A percentile compares a stretch with the other conserved stretches of the same genome.
Evolutionary conservation across 2,797 vertebrate species (phyloP).

Genomic region (Rhinella marina): DNA sequence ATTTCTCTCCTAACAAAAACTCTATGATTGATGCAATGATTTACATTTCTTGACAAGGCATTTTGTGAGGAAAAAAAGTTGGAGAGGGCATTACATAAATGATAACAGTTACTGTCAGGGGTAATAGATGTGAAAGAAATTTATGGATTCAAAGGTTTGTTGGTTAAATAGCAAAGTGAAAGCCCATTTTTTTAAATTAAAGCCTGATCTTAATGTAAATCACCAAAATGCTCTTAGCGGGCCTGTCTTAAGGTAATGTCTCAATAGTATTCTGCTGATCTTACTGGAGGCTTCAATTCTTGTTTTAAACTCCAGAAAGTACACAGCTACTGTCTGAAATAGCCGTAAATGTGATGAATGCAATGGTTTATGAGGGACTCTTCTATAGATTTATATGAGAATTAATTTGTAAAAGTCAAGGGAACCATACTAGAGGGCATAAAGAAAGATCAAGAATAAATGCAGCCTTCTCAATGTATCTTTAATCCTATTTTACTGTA

Average conservation of each 20-base stretch:
- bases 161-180: constrained; percentile 60
- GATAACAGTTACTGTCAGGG: constrained; percentile 61
- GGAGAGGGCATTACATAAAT: constrained; percentile 60
- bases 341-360: constrained; percentile 57
- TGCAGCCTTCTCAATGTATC: constrained; percentile 4
- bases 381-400: constrained; percentile 51
- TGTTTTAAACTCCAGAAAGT: constrained; percentile 39
- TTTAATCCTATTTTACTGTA: constrained; percentile 35
- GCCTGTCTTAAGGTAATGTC: constrained; percentile 41
- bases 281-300: constrained; percentile 29
- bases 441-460: constrained; percentile 28
- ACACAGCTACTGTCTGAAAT: constrained; percentile 10
- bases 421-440: constrained; percentile 29
- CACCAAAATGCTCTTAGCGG: constrained; percentile 25
- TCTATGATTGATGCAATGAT: constrained; percentile 62
- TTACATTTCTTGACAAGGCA: constrained; percentile 60
- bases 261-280: constrained; percentile 50
- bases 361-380: constrained; percentile 37
- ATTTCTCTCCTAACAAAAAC: constrained; percentile 59
- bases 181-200: constrained; percentile 60
- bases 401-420: constrained; percentile 51
- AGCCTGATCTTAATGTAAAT: constrained; percentile 58
- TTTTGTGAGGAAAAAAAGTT: constrained; percentile 55
- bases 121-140: constrained; percentile 59
- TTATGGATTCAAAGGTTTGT: constrained; percentile 61